Evolutionary conservation across 1,140 invertebrate species (phyloP), one percentile per base, ranked within the genome.

Genomic region (Eueides isabella): DNA sequence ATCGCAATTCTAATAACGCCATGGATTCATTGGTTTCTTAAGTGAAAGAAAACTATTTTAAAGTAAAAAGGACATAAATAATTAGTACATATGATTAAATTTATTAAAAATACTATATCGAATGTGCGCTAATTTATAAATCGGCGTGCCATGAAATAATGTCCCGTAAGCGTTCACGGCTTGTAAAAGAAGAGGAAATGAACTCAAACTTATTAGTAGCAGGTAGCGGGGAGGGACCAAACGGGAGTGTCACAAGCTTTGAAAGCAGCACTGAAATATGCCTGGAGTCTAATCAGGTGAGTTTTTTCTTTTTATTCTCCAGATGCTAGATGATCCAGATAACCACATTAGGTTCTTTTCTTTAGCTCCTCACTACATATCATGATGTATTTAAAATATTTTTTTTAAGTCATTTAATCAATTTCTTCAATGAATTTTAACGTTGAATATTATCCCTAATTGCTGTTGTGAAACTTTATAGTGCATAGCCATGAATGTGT

Each of bases 81-180:
- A 23, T 55, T 23, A 55, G 19, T 55, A 55, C 19, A 26, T 55
- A 55, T 55, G 48, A 26, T 55, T 55, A 9, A 2, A 55, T 55
- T 23, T 55, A 55, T 14, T 23, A 26, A 26, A 55, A n/a, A 12
- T n/a, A 23, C 26, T 55, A 55, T 23, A 68, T 29, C 65, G 11
- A 26, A 63, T 61, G 61, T 72, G 61, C 19, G 30, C 61, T 41
- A n/a, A 61, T 33, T 33, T 9, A 30, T 65, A 71, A 61, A 73
- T 68, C 71, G 70, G 79, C 78, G 77, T 83, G 85, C 76, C 70
- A 92, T 92, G 90, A 85, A 75, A 92, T 88, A 88, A 92, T 92
- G 91, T 92, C 91, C 69, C 90, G 89, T 44, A 92, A 92, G 81
- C 80, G 90, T 67, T 80, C 82, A 74, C 82, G 88, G 44, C 61